Evolutionary conservation across 2,113 vertebrate species (phyloP).

Genomic region (Cariama cristata): DNA sequence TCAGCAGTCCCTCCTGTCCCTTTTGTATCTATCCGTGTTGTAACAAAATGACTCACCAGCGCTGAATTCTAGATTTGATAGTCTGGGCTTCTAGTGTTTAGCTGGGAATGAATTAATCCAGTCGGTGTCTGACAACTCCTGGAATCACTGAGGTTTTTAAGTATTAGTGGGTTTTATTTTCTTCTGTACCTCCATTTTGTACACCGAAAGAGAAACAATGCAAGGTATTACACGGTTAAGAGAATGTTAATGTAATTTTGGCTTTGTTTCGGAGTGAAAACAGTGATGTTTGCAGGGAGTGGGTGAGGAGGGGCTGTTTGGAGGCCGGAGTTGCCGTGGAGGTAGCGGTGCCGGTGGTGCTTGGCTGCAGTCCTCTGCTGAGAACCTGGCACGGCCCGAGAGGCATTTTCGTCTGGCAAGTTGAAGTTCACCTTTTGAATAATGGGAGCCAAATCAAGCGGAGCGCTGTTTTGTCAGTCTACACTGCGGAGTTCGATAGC

Average conservation of each 20-base stretch:
- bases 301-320: background rate
- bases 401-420: background rate
- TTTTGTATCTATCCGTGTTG: background rate
- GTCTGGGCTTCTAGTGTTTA: background rate
- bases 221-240: background rate
- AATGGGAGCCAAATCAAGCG: background rate
- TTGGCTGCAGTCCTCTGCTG: background rate
- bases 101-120: background rate
- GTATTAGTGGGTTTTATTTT: background rate
- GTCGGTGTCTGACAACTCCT: background rate
- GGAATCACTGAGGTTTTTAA: background rate
- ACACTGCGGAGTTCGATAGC: background rate
- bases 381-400: accelerated
- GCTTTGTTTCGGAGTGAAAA: background rate
- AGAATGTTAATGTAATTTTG: background rate
- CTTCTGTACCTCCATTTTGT: background rate
- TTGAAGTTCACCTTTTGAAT: background rate
- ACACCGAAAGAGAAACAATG: background rate
- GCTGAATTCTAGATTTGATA: background rate
- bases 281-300: background rate
- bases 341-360: background rate
- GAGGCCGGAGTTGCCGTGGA: background rate
- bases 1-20: background rate
- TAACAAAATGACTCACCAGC: background rate
- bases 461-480: background rate